phyloP scores from a whole-genome alignment of 1,140 invertebrate genomes.

The Pogonomyrmex barbatus region DNA sequence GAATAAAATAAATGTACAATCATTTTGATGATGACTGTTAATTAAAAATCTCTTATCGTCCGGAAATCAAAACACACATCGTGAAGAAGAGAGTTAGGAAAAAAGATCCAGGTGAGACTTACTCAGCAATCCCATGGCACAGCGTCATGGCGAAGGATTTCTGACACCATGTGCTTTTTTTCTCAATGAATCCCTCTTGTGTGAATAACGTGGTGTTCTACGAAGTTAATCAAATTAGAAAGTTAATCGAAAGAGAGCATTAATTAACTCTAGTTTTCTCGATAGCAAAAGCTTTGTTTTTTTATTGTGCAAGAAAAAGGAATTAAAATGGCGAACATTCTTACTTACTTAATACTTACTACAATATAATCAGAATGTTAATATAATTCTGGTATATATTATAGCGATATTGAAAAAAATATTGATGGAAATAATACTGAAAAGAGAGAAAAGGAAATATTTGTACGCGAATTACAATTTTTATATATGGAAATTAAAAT shows the following conservation, averaged over 20 bases:
- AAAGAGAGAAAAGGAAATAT: not conserved
- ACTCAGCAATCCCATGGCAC: slow-evolving; percentile 62
- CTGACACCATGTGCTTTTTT: slow-evolving; percentile 69
- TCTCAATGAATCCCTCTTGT: slow-evolving; percentile 62
- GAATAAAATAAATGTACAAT: not conserved
- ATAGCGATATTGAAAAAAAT: no score
- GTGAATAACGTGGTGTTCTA: slow-evolving; percentile 31
- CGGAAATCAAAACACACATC: not conserved
- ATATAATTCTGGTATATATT: not conserved
- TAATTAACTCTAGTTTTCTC: slow-evolving; percentile 23
- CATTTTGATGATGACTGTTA: not conserved
- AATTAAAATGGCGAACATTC: not conserved
- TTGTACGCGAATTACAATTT: not conserved
- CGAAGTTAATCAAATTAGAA: slow-evolving; percentile 51
- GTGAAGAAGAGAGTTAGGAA: not conserved
- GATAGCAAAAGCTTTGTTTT: not conserved
- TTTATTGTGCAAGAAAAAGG: not conserved
- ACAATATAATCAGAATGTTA: not conserved
- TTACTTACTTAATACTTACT: not conserved
- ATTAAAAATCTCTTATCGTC: not conserved
- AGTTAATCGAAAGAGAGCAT: not conserved
- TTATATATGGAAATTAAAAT: not conserved
- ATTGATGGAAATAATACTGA: not conserved
- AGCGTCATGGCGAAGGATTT: slow-evolving; percentile 16
- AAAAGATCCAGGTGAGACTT: slow-evolving; percentile 69